Percentiles rank a stretch among this genome's conserved stretches.
These are phyloP conservation scores for Ctenoplectra terminalis DNA, from an alignment of 1,140 invertebrate species.

Conservation along the genomic window DNA sequence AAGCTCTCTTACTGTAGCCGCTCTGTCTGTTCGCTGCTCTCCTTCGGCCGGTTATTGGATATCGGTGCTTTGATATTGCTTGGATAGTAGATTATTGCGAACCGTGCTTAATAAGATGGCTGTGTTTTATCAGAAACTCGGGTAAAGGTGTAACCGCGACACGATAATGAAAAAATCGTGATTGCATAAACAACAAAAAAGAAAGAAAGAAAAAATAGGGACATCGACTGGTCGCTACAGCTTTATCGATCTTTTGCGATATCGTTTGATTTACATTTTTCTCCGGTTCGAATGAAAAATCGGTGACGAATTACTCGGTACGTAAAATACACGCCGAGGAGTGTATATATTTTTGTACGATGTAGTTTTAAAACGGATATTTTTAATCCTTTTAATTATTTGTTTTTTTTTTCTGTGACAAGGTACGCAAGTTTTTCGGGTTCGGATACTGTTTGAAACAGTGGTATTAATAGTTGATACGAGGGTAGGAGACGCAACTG, in stretches of 20 bases:
- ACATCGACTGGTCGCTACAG: too few relatives aligned
- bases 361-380: background rate
- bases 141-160: too few relatives aligned
- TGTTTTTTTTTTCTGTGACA: background rate
- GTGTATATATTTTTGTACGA: background rate
- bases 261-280: background rate
- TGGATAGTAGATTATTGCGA: background rate
- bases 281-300: background rate
- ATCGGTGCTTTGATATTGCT: conserved; percentile 7
- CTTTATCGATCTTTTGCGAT: background rate
- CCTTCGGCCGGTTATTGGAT: background rate
- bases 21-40: background rate
- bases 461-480: background rate
- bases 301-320: background rate
- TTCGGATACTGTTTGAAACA: background rate
- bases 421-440: too few relatives aligned
- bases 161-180: background rate
- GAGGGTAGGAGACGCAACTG: background rate
- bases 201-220: too few relatives aligned
- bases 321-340: background rate
- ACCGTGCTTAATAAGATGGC: background rate
- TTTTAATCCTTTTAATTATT: background rate
- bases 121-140: background rate
- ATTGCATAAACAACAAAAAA: background rate
- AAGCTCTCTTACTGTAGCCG: background rate